These are phyloP conservation scores for Ephialtes manifestator DNA, from an alignment of 2,888 invertebrate species.

Conservation along the genomic window DNA sequence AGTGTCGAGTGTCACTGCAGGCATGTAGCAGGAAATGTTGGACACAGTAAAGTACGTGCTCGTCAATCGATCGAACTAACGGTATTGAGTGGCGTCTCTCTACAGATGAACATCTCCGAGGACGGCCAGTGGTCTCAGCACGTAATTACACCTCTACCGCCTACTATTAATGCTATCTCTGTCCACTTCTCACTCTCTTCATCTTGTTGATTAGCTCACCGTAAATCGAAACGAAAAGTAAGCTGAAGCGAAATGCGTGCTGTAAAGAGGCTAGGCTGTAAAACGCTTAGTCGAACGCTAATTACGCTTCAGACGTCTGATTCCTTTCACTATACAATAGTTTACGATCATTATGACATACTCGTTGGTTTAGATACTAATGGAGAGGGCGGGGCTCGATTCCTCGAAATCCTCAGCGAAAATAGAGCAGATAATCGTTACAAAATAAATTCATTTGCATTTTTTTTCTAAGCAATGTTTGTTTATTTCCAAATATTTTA, in stretches of 20 bases:
- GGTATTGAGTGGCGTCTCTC: neutral
- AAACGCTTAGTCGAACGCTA: neutral
- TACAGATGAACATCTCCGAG: neutral
- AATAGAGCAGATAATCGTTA: neutral
- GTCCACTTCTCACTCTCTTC: neutral
- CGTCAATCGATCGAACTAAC: conserved; percentile 5
- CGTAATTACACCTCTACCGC: neutral
- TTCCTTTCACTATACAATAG: conserved; percentile 5
- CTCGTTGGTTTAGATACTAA: neutral
- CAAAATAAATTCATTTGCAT: neutral
- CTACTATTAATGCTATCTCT: neutral
- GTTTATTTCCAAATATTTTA: neutral
- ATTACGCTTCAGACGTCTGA: neutral
- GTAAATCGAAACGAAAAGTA: conserved; percentile 8
- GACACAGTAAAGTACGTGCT: neutral
- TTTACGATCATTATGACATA: conserved; percentile 10
- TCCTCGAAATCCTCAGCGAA: neutral
- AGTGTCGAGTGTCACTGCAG: neutral
- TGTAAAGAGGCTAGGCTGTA: neutral
- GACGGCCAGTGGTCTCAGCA: neutral
- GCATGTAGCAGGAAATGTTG: neutral
- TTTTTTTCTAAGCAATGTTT: neutral
- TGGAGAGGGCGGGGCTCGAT: neutral
- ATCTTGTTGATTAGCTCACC: neutral
- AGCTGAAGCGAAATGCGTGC: neutral